A percentile compares a stretch with the other conserved stretches of the same genome.
Evolutionary conservation across 2,797 vertebrate genomes (phyloP).

Genomic region (Acipenser oxyrinchus): DNA sequence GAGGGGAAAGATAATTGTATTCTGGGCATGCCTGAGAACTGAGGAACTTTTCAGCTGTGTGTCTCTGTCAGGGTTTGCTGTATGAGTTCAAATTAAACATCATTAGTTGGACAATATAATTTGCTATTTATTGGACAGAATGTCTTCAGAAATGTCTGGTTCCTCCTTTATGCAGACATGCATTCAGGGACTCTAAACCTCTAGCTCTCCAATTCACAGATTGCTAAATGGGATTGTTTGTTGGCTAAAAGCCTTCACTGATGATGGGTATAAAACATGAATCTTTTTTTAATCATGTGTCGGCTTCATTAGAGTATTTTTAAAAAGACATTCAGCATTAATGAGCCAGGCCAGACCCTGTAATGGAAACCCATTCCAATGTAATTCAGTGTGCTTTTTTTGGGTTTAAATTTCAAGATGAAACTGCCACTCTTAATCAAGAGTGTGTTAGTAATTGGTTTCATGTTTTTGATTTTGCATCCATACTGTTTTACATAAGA

Average conservation of each 20-base stretch:
- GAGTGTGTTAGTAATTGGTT: too few relatives aligned
- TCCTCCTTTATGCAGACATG: conserved; percentile 1
- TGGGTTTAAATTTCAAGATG: too few relatives aligned
- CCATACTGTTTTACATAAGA: too few relatives aligned
- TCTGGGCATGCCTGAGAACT: conserved; percentile 39
- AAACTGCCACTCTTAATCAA: too few relatives aligned
- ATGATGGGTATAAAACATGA: not conserved
- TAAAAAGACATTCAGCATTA: not conserved
- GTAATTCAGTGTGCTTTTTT: too few relatives aligned
- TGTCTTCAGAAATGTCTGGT: not conserved
- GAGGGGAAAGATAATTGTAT: conserved; percentile 37
- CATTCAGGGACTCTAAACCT: not conserved
- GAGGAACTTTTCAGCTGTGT: conserved; percentile 22
- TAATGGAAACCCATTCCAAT: not conserved
- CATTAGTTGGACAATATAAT: conserved; percentile 1
- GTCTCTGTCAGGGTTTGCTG: not conserved
- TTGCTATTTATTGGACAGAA: conserved; percentile 2
- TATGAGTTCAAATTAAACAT: not conserved
- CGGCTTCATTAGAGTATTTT: not conserved
- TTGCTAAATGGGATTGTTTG: conserved; percentile 1
- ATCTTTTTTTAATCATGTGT: conserved; percentile 3
- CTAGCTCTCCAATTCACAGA: not conserved
- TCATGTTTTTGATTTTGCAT: too few relatives aligned
- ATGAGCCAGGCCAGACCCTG: not conserved
- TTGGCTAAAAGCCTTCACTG: conserved; percentile 1